Base-by-base conservation (phyloP, 2,113 vertebrate genomes). In the Nothocercus julius region DNA sequence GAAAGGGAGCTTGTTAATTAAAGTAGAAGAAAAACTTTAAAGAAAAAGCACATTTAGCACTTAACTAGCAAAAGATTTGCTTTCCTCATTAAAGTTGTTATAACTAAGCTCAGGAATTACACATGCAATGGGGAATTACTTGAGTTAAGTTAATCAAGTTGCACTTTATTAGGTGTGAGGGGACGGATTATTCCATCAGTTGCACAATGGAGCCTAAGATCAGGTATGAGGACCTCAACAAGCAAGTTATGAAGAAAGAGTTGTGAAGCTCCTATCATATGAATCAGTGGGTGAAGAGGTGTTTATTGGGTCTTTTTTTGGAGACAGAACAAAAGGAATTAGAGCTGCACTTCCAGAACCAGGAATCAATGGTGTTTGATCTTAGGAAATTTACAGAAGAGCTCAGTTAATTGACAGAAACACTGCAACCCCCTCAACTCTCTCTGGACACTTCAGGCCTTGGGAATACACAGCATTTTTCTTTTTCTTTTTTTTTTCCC, bases 61-160 rank as follows among this genome's bases (percentile, higher is more conserved):
- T 95, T 96, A 95, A 95, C 77, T 89, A 94, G 88, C 44, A 86
- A 94, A 96, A 96, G 51, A 92, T 95, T 91, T 92, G 92, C 92
- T 80, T 90, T 96, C 88, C 87, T 94, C 58, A 82, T 89, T 96
- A 86, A 92, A 89, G 42, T 84, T 88, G 59, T 96, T 96, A 92
- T 84, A 93, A 86, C 69, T 5, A 9, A 89, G 61, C 62, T 94
- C 82, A 83, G 89, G 73, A 95, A 96, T 88, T 76, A 13, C 45
- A 91, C 27, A 87, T 68, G 59, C 83, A 87, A 56, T 30, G 68
- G 87, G 78, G 90, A 88, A 93, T 95, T 90, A 36, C 73, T 90
- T 75, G 62, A 81, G 95, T 93, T 87, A 92, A 95, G 87, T 93
- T 95, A 95, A 92, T 85, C 82, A 81, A 92, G 42, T 90, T 85